A percentile compares a stretch with the other conserved stretches of the same genome.
Evolutionary conservation across 2,113 vertebrate genomes (phyloP).

Genomic region (Gymnogyps californianus): DNA sequence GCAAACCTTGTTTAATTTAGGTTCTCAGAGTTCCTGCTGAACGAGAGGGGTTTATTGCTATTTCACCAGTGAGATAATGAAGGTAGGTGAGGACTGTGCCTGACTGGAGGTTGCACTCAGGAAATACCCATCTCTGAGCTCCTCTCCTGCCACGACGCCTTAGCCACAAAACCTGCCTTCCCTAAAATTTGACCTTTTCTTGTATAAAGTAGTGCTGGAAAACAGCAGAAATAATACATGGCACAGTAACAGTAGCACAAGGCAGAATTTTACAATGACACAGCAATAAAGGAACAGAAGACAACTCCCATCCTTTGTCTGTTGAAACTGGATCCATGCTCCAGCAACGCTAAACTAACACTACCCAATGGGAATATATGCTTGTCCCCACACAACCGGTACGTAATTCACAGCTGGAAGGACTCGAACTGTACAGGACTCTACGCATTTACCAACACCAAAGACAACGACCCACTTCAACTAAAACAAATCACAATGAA

Average conservation of each 20-base stretch:
- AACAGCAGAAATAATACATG: neutral
- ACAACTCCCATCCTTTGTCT: neutral
- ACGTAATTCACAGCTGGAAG: neutral
- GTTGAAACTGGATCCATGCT: neutral
- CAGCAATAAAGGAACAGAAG: neutral
- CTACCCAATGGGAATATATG: neutral
- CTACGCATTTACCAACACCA: neutral
- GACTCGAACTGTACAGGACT: neutral
- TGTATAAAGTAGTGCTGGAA: neutral
- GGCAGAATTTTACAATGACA: neutral
- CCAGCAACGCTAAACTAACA: neutral
- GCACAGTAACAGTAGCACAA: neutral
- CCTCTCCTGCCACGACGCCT: fast-evolving
- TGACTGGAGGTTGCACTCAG: neutral
- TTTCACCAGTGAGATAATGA: neutral
- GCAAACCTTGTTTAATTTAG: neutral
- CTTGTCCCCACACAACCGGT: neutral
- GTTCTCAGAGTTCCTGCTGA: neutral
- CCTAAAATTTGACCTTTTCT: neutral
- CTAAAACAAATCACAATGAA: neutral
- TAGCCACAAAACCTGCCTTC: neutral
- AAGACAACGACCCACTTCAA: neutral
- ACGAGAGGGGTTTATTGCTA: neutral
- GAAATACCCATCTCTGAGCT: neutral
- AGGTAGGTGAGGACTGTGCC: neutral